A percentile compares a stretch with the other conserved stretches of the same genome.
Evolutionary conservation across 2,888 invertebrate species (phyloP).

Genomic region (Conchocele bisecta): DNA sequence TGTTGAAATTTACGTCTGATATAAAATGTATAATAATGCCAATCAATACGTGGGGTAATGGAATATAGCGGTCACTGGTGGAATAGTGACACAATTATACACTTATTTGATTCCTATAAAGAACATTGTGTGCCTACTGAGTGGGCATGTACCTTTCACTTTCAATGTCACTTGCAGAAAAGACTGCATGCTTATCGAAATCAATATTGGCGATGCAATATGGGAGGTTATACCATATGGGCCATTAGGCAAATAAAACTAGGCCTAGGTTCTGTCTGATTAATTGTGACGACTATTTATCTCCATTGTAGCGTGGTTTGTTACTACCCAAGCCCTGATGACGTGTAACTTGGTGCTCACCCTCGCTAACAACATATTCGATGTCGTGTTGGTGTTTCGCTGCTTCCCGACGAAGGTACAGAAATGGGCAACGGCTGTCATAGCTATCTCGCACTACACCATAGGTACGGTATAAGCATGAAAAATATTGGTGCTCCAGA

Average conservation of each 20-base stretch:
- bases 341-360: conserved; percentile 30
- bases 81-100: too few species aligned
- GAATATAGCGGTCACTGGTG: too few species aligned
- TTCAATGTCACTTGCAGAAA: neutral
- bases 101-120: too few species aligned
- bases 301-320: conserved; percentile 44
- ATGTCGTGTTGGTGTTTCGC: conserved; percentile 29
- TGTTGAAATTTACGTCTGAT: too few species aligned
- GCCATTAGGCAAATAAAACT: too few species aligned
- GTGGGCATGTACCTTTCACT: neutral
- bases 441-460: conserved; percentile 18
- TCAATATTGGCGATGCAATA: neutral
- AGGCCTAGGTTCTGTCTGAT: neutral
- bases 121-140: too few species aligned
- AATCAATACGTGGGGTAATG: too few species aligned
- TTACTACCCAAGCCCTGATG: conserved; percentile 48
- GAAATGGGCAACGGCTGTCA: conserved; percentile 16
- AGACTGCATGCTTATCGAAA: neutral
- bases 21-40: too few species aligned
- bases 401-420: conserved; percentile 41
- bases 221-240: too few species aligned
- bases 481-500: too few species aligned
- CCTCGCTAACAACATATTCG: conserved; percentile 24
- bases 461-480: conserved; percentile 34
- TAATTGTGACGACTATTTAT: neutral